A percentile compares a stretch with the other conserved stretches of the same genome.
Evolutionary conservation across 2,113 vertebrate genomes (phyloP).

Genomic region (Procavia capensis): DNA sequence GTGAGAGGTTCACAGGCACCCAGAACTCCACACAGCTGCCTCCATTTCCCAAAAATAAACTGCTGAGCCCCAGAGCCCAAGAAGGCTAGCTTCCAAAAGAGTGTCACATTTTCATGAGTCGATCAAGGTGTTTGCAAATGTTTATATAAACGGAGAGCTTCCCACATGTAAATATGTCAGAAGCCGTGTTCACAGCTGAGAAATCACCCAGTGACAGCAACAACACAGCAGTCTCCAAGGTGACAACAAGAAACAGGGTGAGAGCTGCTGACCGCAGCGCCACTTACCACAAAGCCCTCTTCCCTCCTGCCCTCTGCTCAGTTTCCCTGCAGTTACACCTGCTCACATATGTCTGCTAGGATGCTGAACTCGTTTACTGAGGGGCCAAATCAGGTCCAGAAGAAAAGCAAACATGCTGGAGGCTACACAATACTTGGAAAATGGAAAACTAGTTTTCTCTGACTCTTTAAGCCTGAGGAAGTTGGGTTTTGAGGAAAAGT

Average conservation of each 20-base stretch:
- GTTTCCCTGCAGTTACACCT: background rate
- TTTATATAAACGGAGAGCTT: conserved; percentile 75
- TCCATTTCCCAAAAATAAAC: background rate
- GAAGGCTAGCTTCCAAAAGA: conserved; percentile 57
- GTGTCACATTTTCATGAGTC: conserved; percentile 59
- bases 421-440: accelerated
- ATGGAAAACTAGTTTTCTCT: background rate
- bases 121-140: conserved; percentile 83
- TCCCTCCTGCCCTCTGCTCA: background rate
- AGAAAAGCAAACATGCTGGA: background rate
- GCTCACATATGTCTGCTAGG: background rate
- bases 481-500: background rate
- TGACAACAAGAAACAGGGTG: background rate
- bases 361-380: background rate
- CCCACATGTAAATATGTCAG: conserved; percentile 77
- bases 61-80: conserved; percentile 9
- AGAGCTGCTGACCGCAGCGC: background rate
- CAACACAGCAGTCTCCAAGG: background rate
- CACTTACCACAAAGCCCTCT: background rate
- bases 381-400: background rate
- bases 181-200: conserved; percentile 35
- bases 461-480: background rate
- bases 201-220: conserved; percentile 24
- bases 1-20: background rate
- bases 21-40: background rate